Percentiles rank a stretch among this genome's conserved stretches.
These are phyloP conservation scores for Charanyca ferruginea DNA, from an alignment of 2,888 invertebrate species.

Conservation along the genomic window DNA sequence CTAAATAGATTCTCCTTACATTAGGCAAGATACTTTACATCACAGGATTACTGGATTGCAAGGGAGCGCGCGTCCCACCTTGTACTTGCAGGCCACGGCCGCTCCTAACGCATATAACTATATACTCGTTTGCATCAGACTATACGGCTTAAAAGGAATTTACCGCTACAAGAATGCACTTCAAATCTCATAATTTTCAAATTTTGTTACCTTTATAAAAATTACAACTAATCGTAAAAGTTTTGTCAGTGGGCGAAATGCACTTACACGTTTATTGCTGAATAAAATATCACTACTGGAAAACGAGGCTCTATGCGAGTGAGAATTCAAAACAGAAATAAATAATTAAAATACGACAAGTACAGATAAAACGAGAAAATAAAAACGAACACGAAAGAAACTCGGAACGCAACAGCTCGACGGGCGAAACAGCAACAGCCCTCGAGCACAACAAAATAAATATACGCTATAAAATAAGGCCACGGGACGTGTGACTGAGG, in stretches of 20 bases:
- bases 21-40: constrained; percentile 89
- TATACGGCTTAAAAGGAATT: constrained; percentile 89
- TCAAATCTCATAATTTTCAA: constrained; percentile 89
- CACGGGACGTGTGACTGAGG: constrained; percentile 90
- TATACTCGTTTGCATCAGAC: constrained; percentile 85
- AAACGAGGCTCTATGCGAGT: constrained; percentile 87
- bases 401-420: constrained; percentile 86
- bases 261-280: constrained; percentile 90
- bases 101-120: constrained; percentile 67
- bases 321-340: constrained; percentile 88
- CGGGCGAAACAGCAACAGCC: constrained; percentile 90
- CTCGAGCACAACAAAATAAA: constrained; percentile 89
- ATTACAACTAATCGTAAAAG: constrained; percentile 89
- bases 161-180: constrained; percentile 90
- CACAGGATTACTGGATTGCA: constrained; percentile 84
- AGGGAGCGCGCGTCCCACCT: constrained; percentile 67
- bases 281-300: constrained; percentile 91
- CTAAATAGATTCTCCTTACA: constrained; percentile 88
- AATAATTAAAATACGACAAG: constrained; percentile 86
- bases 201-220: constrained; percentile 86
- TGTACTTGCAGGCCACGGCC: constrained; percentile 49
- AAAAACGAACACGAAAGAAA: constrained; percentile 88
- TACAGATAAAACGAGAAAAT: constrained; percentile 84
- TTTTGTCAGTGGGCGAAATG: constrained; percentile 82
- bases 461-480: constrained; percentile 86